These are phyloP conservation scores for Apaloderma vittatum DNA, from an alignment of 2,113 vertebrate genomes.

Conservation along the genomic window DNA sequence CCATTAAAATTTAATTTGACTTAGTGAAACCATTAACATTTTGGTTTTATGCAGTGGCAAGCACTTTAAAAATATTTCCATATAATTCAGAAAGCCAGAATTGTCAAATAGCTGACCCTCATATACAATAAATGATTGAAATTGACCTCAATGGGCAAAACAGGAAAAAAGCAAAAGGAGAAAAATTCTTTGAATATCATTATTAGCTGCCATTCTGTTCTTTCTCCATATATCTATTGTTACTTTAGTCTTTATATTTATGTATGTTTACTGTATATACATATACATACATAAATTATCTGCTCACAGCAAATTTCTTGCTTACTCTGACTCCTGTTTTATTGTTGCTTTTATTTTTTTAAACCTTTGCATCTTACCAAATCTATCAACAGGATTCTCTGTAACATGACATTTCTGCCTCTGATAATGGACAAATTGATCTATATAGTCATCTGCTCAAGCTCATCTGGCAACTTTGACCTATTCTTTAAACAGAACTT, in stretches of 20 bases:
- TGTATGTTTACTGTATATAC: not conserved
- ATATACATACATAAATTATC: not conserved
- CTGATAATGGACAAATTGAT: not conserved
- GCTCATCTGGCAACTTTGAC: not conserved
- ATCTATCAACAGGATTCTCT: not conserved
- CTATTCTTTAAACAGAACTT: not conserved
- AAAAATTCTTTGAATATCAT: not conserved
- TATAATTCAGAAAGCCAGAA: slow-evolving; percentile 41
- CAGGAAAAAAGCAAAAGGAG: not conserved
- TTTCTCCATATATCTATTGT: not conserved
- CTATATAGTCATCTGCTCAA: not conserved
- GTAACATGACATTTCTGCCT: not conserved
- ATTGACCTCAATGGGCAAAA: not conserved
- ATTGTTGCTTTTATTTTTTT: not conserved
- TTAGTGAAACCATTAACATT: slow-evolving; percentile 68
- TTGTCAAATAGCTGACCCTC: not conserved
- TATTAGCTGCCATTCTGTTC: not conserved
- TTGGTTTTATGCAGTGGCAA: slow-evolving; percentile 53
- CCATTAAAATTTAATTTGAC: slow-evolving; percentile 77
- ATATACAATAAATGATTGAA: not conserved
- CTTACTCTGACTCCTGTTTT: not conserved
- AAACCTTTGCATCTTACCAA: not conserved
- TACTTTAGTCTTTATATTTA: not conserved
- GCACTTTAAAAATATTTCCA: slow-evolving; percentile 65
- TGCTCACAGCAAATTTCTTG: not conserved